Base-by-base conservation (phyloP, 2,888 invertebrate genomes). In the Aphidoletes aphidimyza region DNA sequence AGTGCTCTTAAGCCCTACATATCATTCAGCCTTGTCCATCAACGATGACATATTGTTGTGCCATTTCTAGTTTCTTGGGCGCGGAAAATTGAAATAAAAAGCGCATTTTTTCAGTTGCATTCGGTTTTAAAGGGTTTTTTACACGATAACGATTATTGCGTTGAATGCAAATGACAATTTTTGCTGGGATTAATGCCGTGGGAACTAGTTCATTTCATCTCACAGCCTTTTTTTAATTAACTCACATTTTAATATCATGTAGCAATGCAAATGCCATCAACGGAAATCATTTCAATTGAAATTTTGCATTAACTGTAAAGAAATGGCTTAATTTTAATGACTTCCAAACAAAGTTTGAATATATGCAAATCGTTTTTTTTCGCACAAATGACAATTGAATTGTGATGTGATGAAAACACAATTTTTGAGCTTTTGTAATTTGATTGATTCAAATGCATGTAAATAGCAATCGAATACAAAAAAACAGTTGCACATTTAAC, bases 361-460 rank as follows among this genome's bases (percentile, higher is more conserved):
- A n/a, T n/a, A 54, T 69, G 69, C 34, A 69, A 69, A 69, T 69
- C 11, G 30, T 69, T 69, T 69, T 30, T 30, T n/a, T n/a, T n/a
- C n/a, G n/a, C 26, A 2, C 69, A 69, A 69, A 69, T 69, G 8
- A 30, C 0, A 69, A 69, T 14, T 30, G 69, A 69, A 69, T 69
- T 30, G 54, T 3, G 22, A 54, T 22, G 22, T 5, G 54, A 26
- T 54, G 0, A 30, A 6, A n/a, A n/a, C n/a, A n/a, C n/a, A n/a
- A n/a, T n/a, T n/a, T n/a, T n/a, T n/a, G n/a, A n/a, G n/a, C n/a
- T n/a, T n/a, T n/a, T 69, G 69, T 34, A 17, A 54, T 22, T 69
- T 0, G 17, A 69, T 30, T 69, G 30, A 69, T 69, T 69, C 17
- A 26, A 34, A 69, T n/a, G 69, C 11, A 11, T 9, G 11, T 30